Evolutionary conservation across 2,797 vertebrate genomes (phyloP).

Genomic region (Lepus townsendii): DNA sequence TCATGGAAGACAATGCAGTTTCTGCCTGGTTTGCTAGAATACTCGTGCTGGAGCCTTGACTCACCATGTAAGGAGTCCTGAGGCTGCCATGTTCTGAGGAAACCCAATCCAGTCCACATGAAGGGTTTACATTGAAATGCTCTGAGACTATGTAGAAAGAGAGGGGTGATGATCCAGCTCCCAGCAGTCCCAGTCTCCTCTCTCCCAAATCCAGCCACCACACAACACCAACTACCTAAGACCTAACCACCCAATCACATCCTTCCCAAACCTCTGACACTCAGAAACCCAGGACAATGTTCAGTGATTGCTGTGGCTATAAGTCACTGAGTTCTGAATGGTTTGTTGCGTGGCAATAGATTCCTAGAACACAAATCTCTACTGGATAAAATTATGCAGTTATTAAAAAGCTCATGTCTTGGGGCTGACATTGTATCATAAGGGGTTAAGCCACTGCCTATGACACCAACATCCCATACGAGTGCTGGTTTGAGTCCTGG

Average conservation of each 20-base stretch:
- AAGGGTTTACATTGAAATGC: not conserved
- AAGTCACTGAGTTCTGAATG: not conserved
- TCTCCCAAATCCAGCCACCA: not conserved
- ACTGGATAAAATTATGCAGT: not conserved
- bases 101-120: not conserved
- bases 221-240: not conserved
- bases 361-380: not conserved
- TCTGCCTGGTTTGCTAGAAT: not conserved
- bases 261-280: not conserved
- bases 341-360: not conserved
- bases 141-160: not conserved
- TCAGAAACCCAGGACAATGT: not conserved
- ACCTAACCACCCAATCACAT: not conserved
- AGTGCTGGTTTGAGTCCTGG: too few species aligned
- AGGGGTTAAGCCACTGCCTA: too few species aligned
- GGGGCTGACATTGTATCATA: too few species aligned
- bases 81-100: not conserved
- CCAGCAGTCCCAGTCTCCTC: accelerated
- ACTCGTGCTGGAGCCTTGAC: not conserved
- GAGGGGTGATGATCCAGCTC: not conserved
- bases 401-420: not conserved
- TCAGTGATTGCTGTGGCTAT: not conserved
- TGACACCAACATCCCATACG: too few species aligned
- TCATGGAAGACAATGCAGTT: not conserved
- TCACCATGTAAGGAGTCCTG: not conserved